Base-by-base conservation (phyloP, 1,140 invertebrate genomes). In the Listronotus oregonensis region DNA sequence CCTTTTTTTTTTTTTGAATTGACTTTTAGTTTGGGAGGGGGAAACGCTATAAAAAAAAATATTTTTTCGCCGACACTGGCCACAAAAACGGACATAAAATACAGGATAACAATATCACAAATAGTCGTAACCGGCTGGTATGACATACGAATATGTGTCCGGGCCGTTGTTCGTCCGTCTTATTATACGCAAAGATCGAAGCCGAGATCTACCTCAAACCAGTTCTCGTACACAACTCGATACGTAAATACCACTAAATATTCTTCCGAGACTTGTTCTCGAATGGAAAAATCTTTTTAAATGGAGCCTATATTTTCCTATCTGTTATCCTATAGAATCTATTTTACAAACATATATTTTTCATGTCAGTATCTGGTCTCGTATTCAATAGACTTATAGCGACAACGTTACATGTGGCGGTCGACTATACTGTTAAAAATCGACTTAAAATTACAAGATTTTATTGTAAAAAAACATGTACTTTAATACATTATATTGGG, bases 221-320 rank as follows among this genome's bases (percentile, higher is more conserved):
- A 60, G 58, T 60, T 60, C 58, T 60, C 58, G 50, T 32, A 60
- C 58, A 51, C 39, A 40, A 40, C 32, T 21, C 58, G 46, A 50
- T 60, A 60, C 58, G 58, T 60, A 60, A 60, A 60, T 60, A 40
- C 58, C 58, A 60, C 58, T 60, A 60, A 60, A 60, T 60, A 60
- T 60, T 60, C 58, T 21, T 50, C 47, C 44, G 39, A 34, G 58
- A 60, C 58, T 60, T 50, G 58, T 60, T 51, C 40, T 50, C 14
- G 18, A 60, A 60, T 34, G 46, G 58, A 60, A 60, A 60, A 60
- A 60, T 60, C 44, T 18, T 21, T 40, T 51, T 60, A 60, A 60
- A 60, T 40, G 58, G 46, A 9, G 46, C 34, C 58, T 50, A 60
- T 60, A 50, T 60, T 60, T 60, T 50, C 58, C 34, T 50, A 49